phyloP scores from a whole-genome alignment of 1,140 invertebrate genomes.

The Trigoniulus corallinus region DNA sequence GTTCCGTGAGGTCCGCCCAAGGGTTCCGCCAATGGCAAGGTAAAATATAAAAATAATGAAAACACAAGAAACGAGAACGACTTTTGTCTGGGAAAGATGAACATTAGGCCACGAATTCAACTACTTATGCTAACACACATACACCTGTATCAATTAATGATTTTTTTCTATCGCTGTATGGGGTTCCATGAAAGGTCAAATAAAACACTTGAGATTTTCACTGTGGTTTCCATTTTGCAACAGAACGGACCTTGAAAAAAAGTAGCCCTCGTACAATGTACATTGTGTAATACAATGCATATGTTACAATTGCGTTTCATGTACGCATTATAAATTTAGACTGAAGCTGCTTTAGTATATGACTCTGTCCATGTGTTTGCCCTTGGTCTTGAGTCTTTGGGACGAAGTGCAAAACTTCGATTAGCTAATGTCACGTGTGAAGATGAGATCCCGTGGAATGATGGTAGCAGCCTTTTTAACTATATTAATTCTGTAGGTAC shows the following conservation, averaged over 20 bases:
- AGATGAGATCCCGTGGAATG: conserved; percentile 59
- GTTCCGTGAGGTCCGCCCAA: no score
- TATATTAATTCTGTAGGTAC: conserved; percentile 69
- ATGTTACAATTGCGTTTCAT: not conserved
- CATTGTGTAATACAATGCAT: no score
- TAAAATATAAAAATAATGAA: no score
- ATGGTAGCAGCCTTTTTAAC: conserved; percentile 72
- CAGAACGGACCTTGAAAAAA: no score
- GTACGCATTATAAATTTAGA: conserved; percentile 36
- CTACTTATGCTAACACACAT: no score
- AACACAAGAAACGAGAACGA: no score
- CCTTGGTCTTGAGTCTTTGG: conserved; percentile 53
- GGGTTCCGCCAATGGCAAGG: no score
- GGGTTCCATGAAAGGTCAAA: no score
- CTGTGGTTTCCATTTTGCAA: not conserved
- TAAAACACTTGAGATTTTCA: not conserved
- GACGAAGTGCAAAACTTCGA: conserved; percentile 41
- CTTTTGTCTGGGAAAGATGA: no score
- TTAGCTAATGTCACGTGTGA: conserved; percentile 67
- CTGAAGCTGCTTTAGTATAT: conserved; percentile 76
- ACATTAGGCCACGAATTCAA: no score
- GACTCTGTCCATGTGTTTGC: conserved; percentile 81
- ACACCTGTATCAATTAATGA: not conserved
- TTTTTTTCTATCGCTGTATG: no score
- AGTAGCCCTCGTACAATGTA: no score